Percentiles rank a stretch among this genome's conserved stretches.
Evolutionary conservation across 2,113 vertebrate species (phyloP).

Genomic region (Pungitius pungitius): DNA sequence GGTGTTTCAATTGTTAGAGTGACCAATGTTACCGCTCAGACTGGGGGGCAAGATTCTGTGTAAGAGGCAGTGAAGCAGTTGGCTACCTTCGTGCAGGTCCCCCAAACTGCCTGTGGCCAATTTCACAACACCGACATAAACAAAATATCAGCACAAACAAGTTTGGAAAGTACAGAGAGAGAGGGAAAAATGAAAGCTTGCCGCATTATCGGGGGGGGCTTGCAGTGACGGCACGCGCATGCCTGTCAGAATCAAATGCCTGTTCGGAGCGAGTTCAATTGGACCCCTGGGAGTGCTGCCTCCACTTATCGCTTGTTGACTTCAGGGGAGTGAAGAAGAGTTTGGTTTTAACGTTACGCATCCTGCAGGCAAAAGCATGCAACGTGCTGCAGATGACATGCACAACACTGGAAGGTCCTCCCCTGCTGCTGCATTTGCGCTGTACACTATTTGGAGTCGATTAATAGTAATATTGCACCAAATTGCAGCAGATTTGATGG

Average conservation of each 20-base stretch:
- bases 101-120: conserved; percentile 50
- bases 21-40: conserved; percentile 47
- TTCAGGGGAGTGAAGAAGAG: no score
- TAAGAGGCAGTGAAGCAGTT: conserved; percentile 53
- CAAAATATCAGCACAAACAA: conserved; percentile 51
- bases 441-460: no score
- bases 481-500: no score
- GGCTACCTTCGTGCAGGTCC: conserved; percentile 36
- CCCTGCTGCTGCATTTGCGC: no score
- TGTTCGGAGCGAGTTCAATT: background rate
- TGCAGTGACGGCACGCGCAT: background rate
- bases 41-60: conserved; percentile 46
- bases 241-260: background rate
- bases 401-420: no score
- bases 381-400: no score
- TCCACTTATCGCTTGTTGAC: background rate
- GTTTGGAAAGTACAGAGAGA: conserved; percentile 34
- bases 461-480: no score
- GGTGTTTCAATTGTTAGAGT: conserved; percentile 51
- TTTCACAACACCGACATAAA: conserved; percentile 54
- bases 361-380: no score
- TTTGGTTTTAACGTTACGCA: no score
- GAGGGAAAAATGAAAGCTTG: conserved; percentile 2
- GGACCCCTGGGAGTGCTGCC: background rate
- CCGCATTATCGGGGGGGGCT: background rate